Evolutionary conservation across 2,797 vertebrate species (phyloP).

Genomic region (Capromys pilorides): DNA sequence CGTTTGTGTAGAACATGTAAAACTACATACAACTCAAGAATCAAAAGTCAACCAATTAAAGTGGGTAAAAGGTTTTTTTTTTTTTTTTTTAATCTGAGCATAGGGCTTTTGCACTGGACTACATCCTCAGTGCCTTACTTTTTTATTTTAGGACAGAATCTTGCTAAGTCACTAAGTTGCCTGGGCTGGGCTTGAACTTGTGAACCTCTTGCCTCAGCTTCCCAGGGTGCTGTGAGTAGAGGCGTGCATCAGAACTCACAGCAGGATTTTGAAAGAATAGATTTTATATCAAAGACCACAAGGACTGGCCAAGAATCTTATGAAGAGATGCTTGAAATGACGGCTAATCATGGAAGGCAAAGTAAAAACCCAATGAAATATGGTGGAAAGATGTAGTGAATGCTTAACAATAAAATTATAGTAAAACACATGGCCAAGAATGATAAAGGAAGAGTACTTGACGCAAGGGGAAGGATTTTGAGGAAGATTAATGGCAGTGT

Average conservation of each 20-base stretch:
- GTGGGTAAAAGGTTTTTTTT: neutral
- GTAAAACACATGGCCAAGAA: neutral
- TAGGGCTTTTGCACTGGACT: neutral
- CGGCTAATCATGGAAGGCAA: neutral
- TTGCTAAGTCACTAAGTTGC: neutral
- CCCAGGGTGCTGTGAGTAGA: neutral
- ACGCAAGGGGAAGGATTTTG: neutral
- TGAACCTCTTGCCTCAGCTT: neutral
- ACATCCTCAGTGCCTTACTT: neutral
- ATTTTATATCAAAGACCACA: neutral
- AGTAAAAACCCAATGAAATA: neutral
- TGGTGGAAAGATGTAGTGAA: neutral
- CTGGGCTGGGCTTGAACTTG: neutral
- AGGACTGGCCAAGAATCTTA: neutral
- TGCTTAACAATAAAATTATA: neutral
- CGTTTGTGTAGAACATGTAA: neutral
- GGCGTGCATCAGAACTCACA: neutral
- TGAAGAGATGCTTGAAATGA: neutral
- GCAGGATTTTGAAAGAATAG: neutral
- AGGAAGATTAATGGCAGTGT: neutral
- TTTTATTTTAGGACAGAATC: neutral
- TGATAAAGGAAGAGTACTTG: neutral
- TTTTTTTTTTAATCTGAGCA: neutral
- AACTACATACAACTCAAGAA: neutral
- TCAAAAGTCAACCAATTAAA: neutral